These are phyloP conservation scores for Porites cylindrica DNA, from an alignment of 92 coral and sea anemone genomes.

Conservation along the genomic window DNA sequence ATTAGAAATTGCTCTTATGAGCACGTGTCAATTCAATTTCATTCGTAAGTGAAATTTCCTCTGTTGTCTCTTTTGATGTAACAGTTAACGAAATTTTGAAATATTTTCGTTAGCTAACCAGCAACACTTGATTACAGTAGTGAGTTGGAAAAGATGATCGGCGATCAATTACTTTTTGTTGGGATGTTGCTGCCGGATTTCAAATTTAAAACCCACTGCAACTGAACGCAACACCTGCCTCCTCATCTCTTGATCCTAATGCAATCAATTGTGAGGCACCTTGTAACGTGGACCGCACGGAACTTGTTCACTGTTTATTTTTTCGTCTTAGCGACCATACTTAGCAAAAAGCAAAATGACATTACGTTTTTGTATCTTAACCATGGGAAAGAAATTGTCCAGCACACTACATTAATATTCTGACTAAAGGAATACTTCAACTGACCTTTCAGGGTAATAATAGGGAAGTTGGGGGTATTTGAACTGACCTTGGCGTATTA, in stretches of 20 bases:
- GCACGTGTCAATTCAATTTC: slow-evolving; percentile 1
- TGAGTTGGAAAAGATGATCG: too few species aligned
- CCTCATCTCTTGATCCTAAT: background rate
- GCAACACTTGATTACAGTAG: background rate
- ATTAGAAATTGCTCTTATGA: background rate
- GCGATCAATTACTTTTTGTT: background rate
- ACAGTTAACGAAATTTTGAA: background rate
- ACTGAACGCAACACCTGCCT: slow-evolving; percentile 7
- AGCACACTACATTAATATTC: background rate
- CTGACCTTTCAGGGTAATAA: background rate
- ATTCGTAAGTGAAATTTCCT: background rate
- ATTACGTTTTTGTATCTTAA: background rate
- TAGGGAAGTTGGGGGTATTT: too few species aligned
- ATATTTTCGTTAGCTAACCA: background rate
- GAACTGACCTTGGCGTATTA: too few species aligned
- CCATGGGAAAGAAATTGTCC: background rate
- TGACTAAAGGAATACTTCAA: background rate
- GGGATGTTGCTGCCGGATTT: background rate
- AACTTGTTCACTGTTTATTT: background rate
- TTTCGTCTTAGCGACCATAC: background rate
- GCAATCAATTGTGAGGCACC: background rate
- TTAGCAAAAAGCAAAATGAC: background rate
- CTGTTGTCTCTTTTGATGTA: background rate
- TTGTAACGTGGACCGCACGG: background rate
- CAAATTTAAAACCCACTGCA: background rate